Percentiles rank a stretch among this genome's conserved stretches.
phyloP scores from a whole-genome alignment of 2,113 vertebrate genomes.

The Gulo gulo region DNA sequence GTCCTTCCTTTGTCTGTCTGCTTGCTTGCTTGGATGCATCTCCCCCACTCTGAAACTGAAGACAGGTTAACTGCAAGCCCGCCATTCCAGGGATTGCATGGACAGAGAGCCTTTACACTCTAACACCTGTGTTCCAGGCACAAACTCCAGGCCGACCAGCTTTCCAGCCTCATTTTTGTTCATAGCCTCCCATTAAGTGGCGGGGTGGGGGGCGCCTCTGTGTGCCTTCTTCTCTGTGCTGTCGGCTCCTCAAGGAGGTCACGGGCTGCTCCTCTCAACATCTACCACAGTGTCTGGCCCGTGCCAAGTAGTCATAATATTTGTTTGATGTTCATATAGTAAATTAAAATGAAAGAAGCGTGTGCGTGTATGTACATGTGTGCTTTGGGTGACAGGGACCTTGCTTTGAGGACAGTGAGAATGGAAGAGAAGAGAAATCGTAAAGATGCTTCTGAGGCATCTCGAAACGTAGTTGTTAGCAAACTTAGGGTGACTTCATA shows the following conservation, averaged over 20 bases:
- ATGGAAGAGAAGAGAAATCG: neutral
- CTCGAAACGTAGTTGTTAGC: neutral
- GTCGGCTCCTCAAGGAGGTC: neutral
- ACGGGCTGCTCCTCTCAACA: neutral
- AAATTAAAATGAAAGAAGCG: neutral
- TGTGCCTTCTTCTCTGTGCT: neutral
- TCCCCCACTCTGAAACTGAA: neutral
- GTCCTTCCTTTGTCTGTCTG: neutral
- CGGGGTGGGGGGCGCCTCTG: rapidly evolving
- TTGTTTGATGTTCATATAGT: neutral
- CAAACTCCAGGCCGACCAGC: neutral
- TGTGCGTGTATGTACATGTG: too few relatives aligned
- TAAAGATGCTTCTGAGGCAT: neutral
- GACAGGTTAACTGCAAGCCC: neutral
- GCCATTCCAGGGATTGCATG: neutral
- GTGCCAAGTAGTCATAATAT: neutral
- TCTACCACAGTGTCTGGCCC: neutral
- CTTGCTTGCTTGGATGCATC: neutral
- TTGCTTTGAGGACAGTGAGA: neutral
- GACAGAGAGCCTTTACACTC: neutral
- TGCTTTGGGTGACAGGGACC: neutral
- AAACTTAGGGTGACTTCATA: neutral
- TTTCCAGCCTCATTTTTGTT: neutral
- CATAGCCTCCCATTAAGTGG: neutral
- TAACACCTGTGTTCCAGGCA: too few relatives aligned